Base-by-base conservation (phyloP, 2,113 vertebrate genomes). In the Callipepla squamata region DNA sequence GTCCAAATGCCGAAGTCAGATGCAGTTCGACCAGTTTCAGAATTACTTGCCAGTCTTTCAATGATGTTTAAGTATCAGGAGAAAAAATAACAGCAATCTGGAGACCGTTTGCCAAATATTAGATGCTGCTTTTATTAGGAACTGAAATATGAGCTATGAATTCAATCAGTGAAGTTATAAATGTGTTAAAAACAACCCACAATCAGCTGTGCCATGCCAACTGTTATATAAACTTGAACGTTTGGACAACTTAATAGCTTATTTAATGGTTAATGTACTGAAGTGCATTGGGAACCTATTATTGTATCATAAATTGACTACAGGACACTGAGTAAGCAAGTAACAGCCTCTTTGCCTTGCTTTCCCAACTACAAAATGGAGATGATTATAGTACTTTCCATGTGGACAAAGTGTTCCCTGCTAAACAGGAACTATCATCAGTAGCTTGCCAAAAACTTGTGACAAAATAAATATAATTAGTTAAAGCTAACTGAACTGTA, bases 1-100 rank as follows among this genome's bases (percentile, higher is more conserved):
- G 66, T 65, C 85, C 80, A 89, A 96, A 91, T 94, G 40, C 75
- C 50, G 47, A 77, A 96, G 76, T 88, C 80, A 88, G 73, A 83
- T 75, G 65, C 40, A 73, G 23, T 93, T 86, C 80, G 79, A 80
- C 85, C 82, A 40, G 85, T 94, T 93, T 78, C 13, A 85, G 79
- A 93, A 94, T 69, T 83, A 55, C 22, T 72, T 90, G 68, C 63
- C 87, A 91, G 78, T 80, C 91, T 88, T 87, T 89, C 32, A 65
- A 87, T 93, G 93, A 88, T 83, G 88, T 75, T 86, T 78, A 80
- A 75, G 21, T 45, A 68, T 74, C 48, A 40, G 44, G 51, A 72
- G 44, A 34, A 73, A 95, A 91, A 92, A 85, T 67, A 94, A 51
- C 40, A 77, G 57, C 68, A 89, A 67, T 80, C 66, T 85, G 76